Conservation (phyloP, 2,113 vertebrate species). For the Callospermophilus lateralis region DNA sequence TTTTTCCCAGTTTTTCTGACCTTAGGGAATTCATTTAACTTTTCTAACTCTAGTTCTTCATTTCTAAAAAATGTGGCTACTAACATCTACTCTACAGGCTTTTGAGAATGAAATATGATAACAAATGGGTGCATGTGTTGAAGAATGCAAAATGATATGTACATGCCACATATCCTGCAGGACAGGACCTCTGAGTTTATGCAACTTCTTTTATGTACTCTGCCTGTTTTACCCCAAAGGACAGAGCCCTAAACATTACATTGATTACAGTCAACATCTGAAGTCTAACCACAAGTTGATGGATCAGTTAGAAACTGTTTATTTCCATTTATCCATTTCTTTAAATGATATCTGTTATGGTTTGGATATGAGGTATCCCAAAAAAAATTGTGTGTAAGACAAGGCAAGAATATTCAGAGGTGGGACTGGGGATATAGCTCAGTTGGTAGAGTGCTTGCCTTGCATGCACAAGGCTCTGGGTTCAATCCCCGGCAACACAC, state of each 20-base stretch:
- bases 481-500: no score
- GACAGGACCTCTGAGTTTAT: fast-evolving
- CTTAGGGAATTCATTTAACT: background rate
- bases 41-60: background rate
- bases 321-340: background rate
- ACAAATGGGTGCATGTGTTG: background rate
- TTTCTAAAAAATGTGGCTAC: background rate
- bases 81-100: background rate
- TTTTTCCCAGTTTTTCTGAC: no score
- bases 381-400: no score
- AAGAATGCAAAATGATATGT: fast-evolving
- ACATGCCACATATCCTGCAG: fast-evolving
- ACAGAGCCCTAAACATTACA: no score
- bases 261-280: background rate
- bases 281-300: background rate
- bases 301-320: background rate
- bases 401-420: no score
- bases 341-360: background rate
- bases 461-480: no score
- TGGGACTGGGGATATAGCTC: no score
- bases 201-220: no score
- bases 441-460: no score
- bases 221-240: background rate
- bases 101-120: background rate
- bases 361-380: no score